Conservation (phyloP, 2,113 vertebrate genomes). For the Pygoscelis adeliae region DNA sequence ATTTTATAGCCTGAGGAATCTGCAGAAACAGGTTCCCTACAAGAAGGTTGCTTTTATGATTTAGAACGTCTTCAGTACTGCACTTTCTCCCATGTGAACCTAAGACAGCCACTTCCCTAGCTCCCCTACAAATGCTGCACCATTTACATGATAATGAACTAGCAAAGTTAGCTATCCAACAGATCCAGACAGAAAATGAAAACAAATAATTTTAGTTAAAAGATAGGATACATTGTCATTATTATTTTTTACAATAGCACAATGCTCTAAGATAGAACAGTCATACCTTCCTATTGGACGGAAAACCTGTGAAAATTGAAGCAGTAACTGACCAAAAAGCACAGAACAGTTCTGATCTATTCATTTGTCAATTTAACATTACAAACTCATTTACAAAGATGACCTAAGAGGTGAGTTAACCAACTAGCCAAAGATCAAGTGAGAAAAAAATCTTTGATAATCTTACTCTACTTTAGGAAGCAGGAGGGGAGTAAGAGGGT, state of each 20-base stretch:
- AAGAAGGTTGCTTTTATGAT: not conserved
- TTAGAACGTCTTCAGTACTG: not conserved
- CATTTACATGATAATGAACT: not conserved
- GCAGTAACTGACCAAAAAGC: not conserved
- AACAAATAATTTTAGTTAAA: not conserved
- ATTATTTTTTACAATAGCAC: not conserved
- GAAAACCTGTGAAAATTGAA: not conserved
- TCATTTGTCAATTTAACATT: not conserved
- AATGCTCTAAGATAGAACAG: not conserved
- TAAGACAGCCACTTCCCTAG: not conserved
- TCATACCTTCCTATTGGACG: not conserved
- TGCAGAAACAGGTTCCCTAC: not conserved
- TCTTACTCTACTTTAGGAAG: not conserved
- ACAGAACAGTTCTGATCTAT: not conserved
- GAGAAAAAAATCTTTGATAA: not conserved
- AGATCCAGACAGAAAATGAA: not conserved
- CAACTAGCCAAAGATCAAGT: not conserved
- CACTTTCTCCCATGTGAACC: fast-evolving
- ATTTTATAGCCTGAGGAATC: not conserved
- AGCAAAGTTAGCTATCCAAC: not conserved
- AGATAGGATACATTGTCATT: not conserved
- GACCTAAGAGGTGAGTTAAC: not conserved
- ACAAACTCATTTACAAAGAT: not conserved
- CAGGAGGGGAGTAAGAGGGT: not conserved
- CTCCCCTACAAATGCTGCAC: not conserved